phyloP scores from a whole-genome alignment of 2,888 invertebrate genomes.

The Heteropelma amictum region DNA sequence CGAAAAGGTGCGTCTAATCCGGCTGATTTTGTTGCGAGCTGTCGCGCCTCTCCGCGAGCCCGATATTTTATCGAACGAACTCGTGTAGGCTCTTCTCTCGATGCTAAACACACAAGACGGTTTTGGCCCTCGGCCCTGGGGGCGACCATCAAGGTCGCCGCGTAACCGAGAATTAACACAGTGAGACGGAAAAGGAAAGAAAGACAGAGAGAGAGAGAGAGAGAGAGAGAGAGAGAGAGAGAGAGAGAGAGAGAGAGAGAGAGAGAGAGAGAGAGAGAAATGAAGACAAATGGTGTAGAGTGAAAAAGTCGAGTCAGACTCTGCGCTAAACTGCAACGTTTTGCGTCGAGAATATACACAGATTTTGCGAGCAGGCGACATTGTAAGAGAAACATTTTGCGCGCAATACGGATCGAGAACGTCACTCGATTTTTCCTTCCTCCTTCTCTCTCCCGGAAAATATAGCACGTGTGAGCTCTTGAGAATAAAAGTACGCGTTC shows the following conservation, averaged over 20 bases:
- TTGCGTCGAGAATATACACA: too few relatives aligned
- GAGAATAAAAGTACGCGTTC: too few relatives aligned
- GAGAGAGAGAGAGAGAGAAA: background rate
- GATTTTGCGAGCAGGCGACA: too few relatives aligned
- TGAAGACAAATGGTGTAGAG: background rate
- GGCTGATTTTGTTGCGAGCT: background rate
- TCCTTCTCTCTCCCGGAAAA: too few relatives aligned
- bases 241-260: constrained; percentile 12
- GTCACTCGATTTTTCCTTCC: too few relatives aligned
- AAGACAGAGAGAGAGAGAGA: constrained; percentile 19
- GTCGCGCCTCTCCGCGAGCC: constrained; percentile 34
- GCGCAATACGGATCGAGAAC: too few relatives aligned
- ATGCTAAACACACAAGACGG: constrained; percentile 63
- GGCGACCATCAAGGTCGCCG: constrained; percentile 66
- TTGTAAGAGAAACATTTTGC: too few relatives aligned
- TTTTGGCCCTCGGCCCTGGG: constrained; percentile 75
- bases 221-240: constrained; percentile 43
- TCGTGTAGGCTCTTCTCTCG: constrained; percentile 63
- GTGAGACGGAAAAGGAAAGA: constrained; percentile 41
- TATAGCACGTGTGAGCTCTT: too few relatives aligned
- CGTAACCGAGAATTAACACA: constrained; percentile 60
- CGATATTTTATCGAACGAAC: constrained; percentile 67
- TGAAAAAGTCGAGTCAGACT: constrained; percentile 1
- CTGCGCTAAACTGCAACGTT: background rate
- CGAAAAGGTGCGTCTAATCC: background rate